phyloP scores from a whole-genome alignment of 2,113 vertebrate species.

The Halcyon malimbica region DNA sequence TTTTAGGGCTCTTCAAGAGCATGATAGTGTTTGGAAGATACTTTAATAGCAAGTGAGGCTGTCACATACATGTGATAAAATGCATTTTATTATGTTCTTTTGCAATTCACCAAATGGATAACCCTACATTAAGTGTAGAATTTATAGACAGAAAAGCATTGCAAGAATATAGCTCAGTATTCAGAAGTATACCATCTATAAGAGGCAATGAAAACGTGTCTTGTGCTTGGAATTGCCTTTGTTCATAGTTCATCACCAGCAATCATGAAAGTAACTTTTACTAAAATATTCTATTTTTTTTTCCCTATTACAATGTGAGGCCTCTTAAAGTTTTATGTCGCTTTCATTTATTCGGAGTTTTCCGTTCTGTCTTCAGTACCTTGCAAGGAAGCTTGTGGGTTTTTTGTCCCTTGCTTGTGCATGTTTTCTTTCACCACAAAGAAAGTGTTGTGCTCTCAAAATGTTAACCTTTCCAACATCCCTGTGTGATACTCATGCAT shows the following conservation, averaged over 20 bases:
- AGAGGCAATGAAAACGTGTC: constrained; percentile 44
- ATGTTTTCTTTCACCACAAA: neutral
- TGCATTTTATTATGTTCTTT: constrained; percentile 41
- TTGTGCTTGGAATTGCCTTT: neutral
- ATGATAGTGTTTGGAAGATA: constrained; percentile 22
- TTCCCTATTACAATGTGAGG: neutral
- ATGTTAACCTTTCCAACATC: neutral
- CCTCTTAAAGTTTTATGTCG: neutral
- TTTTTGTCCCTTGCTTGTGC: neutral
- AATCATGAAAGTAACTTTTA: neutral
- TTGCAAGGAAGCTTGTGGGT: neutral
- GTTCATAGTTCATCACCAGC: constrained; percentile 33
- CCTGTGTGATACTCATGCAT: neutral
- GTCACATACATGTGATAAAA: constrained; percentile 59
- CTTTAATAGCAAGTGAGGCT: constrained; percentile 38
- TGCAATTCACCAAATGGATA: constrained; percentile 55
- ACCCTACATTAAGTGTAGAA: constrained; percentile 11
- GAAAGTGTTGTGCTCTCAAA: neutral
- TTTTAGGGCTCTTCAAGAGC: constrained; percentile 40
- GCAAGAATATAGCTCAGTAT: constrained; percentile 49
- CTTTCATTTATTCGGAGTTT: neutral
- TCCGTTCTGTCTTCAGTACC: neutral
- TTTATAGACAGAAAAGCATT: constrained; percentile 34
- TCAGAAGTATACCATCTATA: neutral
- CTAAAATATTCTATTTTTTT: neutral